These are phyloP conservation scores for Empidonax alnorum DNA, from an alignment of 2,113 vertebrate species.

Conservation along the genomic window DNA sequence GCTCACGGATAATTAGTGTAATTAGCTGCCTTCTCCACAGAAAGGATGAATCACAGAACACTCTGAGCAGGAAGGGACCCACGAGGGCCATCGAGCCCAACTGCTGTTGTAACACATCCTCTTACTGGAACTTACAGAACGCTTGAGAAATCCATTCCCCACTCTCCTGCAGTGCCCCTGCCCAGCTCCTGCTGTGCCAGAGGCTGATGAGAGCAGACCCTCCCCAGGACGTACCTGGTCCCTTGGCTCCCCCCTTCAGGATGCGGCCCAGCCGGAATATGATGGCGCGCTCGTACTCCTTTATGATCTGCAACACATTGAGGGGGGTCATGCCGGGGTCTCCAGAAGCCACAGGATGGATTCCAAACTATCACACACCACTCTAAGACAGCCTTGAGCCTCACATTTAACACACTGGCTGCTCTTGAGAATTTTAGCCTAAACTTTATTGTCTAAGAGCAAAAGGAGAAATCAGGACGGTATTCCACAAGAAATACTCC, in stretches of 20 bases:
- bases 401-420: not conserved
- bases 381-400: not conserved
- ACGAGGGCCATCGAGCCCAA: not conserved
- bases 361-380: not conserved
- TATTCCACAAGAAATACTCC: not conserved
- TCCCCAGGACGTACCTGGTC: conserved; percentile 83
- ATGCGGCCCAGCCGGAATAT: conserved; percentile 94
- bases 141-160: not conserved
- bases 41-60: not conserved
- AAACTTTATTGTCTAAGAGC: not conserved
- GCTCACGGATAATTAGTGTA: not conserved
- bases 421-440: not conserved
- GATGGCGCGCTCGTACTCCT: conserved; percentile 94
- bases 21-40: not conserved
- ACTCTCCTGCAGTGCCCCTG: not conserved
- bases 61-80: not conserved
- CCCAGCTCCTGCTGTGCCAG: not conserved
- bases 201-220: not conserved
- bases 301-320: conserved; percentile 83
- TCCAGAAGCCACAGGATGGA: not conserved
- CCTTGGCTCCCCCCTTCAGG: conserved; percentile 90
- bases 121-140: not conserved
- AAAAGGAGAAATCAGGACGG: not conserved
- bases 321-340: not conserved
- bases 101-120: not conserved